Conservation (phyloP, 1,140 invertebrate genomes). For the Cotesia chilonis region DNA sequence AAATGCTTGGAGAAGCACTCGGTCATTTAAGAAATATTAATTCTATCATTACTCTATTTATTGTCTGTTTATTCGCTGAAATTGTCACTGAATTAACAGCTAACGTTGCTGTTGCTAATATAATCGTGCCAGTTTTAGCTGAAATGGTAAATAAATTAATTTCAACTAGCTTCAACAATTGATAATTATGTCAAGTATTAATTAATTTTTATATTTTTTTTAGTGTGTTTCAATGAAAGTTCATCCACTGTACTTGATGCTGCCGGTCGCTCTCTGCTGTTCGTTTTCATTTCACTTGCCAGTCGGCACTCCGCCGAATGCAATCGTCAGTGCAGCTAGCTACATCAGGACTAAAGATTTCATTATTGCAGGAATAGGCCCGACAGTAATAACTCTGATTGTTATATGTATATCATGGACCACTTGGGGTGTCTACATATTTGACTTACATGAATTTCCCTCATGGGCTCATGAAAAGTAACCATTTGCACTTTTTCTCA, state of each 20-base stretch:
- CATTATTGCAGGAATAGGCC: constrained; percentile 80
- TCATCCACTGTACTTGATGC: constrained; percentile 76
- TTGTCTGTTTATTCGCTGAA: constrained; percentile 65
- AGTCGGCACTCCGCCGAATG: constrained; percentile 91
- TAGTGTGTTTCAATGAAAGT: constrained; percentile 68
- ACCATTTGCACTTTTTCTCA: constrained; percentile 15
- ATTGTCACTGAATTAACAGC: constrained; percentile 72
- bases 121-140: constrained; percentile 72
- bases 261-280: constrained; percentile 73
- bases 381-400: constrained; percentile 78
- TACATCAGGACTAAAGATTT: constrained; percentile 81
- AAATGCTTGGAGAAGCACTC: constrained; percentile 75
- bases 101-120: constrained; percentile 74
- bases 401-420: constrained; percentile 75
- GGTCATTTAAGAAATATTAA: constrained; percentile 56
- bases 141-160: constrained; percentile 69
- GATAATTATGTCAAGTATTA: constrained; percentile 10
- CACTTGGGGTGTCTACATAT: constrained; percentile 70
- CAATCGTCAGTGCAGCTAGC: constrained; percentile 86
- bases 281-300: constrained; percentile 77
- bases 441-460: constrained; percentile 69
- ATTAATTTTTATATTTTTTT: constrained; percentile 29
- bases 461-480: constrained; percentile 55
- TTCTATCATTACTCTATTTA: constrained; percentile 52
- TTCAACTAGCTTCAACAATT: neutral